Percentiles rank a stretch among this genome's conserved stretches.
Evolutionary conservation across 2,797 vertebrate species (phyloP).

Genomic region (Falco rusticolus): DNA sequence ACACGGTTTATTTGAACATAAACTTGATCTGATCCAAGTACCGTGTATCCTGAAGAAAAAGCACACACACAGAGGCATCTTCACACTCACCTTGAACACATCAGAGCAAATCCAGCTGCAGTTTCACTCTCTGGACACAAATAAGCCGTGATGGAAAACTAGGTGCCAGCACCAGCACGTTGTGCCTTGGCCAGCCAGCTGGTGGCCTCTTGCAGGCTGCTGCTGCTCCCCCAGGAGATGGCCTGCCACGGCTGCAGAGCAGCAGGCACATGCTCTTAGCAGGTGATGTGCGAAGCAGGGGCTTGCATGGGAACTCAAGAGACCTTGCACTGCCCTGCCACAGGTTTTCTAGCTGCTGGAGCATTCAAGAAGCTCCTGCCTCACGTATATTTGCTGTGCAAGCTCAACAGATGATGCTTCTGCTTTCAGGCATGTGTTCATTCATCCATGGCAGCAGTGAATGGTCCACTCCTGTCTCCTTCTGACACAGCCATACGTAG

Average conservation of each 20-base stretch:
- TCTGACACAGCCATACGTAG: neutral
- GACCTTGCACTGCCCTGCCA: neutral
- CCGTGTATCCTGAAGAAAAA: neutral
- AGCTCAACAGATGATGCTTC: neutral
- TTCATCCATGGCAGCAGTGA: neutral
- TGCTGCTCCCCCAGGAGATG: neutral
- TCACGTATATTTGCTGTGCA: neutral
- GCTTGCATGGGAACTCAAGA: neutral
- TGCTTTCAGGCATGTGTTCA: neutral
- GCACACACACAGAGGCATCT: neutral
- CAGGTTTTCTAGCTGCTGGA: neutral
- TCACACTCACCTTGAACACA: neutral
- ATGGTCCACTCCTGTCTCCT: neutral
- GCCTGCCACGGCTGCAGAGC: neutral
- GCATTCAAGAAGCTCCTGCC: neutral
- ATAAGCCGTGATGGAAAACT: neutral
- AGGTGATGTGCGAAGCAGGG: too few species aligned
- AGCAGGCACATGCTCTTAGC: neutral
- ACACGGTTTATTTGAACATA: neutral
- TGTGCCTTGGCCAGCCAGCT: neutral
- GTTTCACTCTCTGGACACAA: neutral
- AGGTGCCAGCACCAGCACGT: neutral
- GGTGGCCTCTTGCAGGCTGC: neutral
- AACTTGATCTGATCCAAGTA: neutral
- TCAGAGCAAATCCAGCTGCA: neutral